phyloP scores from a whole-genome alignment of 2,888 invertebrate genomes.

The Eupithecia tripunctaria region DNA sequence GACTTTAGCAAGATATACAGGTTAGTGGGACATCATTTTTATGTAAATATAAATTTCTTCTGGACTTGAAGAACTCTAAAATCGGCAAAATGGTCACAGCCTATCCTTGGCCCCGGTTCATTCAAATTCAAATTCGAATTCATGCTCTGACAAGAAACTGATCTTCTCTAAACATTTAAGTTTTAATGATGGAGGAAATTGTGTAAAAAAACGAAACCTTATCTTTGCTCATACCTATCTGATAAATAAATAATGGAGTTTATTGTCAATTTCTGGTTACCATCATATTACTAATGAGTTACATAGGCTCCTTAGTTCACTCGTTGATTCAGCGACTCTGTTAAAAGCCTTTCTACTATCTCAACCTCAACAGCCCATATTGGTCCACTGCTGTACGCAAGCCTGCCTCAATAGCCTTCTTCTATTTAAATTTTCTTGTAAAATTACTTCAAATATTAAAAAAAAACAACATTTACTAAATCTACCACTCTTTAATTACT shows the following conservation, averaged over 20 bases:
- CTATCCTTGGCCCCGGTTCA: not conserved
- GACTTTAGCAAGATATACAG: slow-evolving; percentile 97
- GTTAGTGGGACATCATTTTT: slow-evolving; percentile 81
- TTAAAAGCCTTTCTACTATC: not conserved
- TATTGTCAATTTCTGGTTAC: not conserved
- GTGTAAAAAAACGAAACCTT: not conserved
- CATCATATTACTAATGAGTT: not conserved
- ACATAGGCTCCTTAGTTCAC: too few species aligned
- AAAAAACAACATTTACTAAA: not conserved
- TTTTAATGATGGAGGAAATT: not conserved
- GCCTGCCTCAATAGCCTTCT: too few species aligned
- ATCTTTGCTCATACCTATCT: not conserved
- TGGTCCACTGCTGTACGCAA: too few species aligned
- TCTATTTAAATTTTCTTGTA: too few species aligned
- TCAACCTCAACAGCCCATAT: too few species aligned
- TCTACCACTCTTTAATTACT: not conserved
- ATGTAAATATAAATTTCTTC: not conserved
- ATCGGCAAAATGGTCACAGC: not conserved
- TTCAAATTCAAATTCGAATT: too few species aligned
- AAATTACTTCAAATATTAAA: not conserved
- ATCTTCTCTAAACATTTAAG: not conserved
- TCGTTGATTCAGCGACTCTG: too few species aligned
- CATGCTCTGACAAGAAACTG: not conserved
- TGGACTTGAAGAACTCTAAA: not conserved
- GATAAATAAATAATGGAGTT: not conserved